These are phyloP conservation scores for Cinclus mexicanus DNA, from an alignment of 2,113 vertebrate genomes.

Conservation along the genomic window DNA sequence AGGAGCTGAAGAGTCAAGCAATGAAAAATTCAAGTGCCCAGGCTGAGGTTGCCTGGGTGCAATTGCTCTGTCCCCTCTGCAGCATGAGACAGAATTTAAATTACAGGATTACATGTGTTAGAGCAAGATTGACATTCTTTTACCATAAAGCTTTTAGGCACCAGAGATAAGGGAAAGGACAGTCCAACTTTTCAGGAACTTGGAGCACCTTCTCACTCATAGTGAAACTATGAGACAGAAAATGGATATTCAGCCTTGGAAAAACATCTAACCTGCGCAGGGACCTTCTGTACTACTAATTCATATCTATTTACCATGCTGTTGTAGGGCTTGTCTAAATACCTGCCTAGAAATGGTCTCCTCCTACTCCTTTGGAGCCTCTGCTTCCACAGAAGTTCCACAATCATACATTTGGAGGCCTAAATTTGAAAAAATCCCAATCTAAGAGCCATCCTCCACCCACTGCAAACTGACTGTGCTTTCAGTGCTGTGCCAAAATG, in stretches of 20 bases:
- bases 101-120: background rate
- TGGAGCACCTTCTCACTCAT: background rate
- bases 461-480: background rate
- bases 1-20: background rate
- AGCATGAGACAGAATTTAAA: background rate
- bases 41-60: background rate
- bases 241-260: background rate
- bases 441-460: background rate
- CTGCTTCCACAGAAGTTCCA: slow-evolving; percentile 27
- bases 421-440: background rate
- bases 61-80: background rate
- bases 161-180: background rate
- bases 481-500: background rate
- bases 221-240: background rate
- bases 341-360: slow-evolving; percentile 15
- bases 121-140: background rate
- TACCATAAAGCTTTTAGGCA: background rate
- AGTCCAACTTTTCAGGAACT: background rate
- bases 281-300: background rate
- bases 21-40: background rate
- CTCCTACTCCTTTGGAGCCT: slow-evolving; percentile 17
- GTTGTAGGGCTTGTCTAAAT: slow-evolving; percentile 30
- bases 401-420: slow-evolving; percentile 23
- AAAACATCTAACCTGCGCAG: background rate
- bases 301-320: background rate